Base-by-base conservation (phyloP, 2,888 invertebrate species). In the Xanthorhoe spadicearia region DNA sequence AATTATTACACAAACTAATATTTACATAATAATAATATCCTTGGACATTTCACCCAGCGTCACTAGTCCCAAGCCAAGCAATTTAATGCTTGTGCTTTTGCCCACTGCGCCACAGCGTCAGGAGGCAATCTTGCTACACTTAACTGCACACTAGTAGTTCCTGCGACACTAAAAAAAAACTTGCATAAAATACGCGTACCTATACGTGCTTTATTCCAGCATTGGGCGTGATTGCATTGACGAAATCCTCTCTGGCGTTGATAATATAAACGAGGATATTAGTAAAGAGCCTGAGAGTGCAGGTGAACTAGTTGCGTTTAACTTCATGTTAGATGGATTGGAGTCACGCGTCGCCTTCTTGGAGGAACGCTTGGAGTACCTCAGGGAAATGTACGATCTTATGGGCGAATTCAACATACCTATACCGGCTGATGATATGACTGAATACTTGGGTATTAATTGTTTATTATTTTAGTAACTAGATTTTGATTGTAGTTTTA, bases 341-440 rank as follows among this genome's bases (percentile, higher is more conserved):
- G 95, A 95, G 72, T 83, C 92, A 1, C 94, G 95, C 79, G 94
- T 97, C 60, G 95, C 95, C 23, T 90, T 89, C 23, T 94, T 98
- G 78, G 97, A 97, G 80, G 91, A 94, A 53, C 94, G 95, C 35
- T 90, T 97, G 5, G 97, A 97, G 80, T 96, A 97, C 81, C 95
- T 97, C 6, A 96, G 97, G 73, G 97, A 98, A 78, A 87, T 97
- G 65, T 97, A 97, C 81, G 96, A 97, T 72, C 94, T 98, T 4
- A 96, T 97, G 89, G 97, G 97, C 65, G 96, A 97, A 80, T 98
- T 95, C 83, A 88, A 94, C 28, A 96, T 98, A 64, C 93, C 94
- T 0, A 94, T 96, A 58, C 94, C 96, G 0, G 94, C 95, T 0
- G 96, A 97, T 59, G 97, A 97, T 72, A 94, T 94, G 87, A 92